Percentiles rank a stretch among this genome's conserved stretches.
phyloP scores from a whole-genome alignment of 1,140 invertebrate species.

The Nasonia giraulti region DNA sequence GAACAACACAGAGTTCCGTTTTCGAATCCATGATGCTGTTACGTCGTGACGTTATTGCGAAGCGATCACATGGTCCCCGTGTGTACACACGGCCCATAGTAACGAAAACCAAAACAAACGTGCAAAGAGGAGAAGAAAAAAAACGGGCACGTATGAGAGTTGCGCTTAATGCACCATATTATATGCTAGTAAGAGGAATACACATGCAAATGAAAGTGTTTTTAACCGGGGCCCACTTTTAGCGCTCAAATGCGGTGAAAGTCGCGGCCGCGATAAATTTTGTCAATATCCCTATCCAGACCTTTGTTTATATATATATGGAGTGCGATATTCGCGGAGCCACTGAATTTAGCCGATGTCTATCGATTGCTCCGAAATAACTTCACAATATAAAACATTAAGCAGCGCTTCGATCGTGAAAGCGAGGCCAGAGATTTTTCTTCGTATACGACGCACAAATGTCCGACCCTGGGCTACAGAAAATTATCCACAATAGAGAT shows the following conservation, averaged over 20 bases:
- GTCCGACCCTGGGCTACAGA: neutral
- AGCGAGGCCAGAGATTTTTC: too few species aligned
- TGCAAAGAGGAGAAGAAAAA: neutral
- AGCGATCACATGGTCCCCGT: too few species aligned
- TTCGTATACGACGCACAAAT: too few species aligned
- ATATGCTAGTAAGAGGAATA: neutral
- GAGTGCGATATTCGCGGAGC: neutral
- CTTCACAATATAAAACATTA: too few species aligned
- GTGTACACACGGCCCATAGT: neutral
- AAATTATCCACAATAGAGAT: slow-evolving; percentile 23
- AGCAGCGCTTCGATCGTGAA: too few species aligned
- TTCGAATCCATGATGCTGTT: too few species aligned
- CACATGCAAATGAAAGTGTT: slow-evolving; percentile 31
- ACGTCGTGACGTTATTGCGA: too few species aligned
- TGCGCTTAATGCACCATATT: neutral
- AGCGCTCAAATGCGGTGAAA: neutral
- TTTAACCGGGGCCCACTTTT: neutral
- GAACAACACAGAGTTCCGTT: too few species aligned
- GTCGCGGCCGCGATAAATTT: neutral
- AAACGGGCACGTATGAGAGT: neutral
- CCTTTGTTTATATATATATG: too few species aligned
- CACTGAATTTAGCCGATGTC: neutral
- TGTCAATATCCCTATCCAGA: neutral
- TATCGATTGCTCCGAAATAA: neutral
- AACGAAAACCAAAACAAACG: neutral